phyloP scores from a whole-genome alignment of 2,888 invertebrate genomes.

The Drosophila neonasuta region DNA sequence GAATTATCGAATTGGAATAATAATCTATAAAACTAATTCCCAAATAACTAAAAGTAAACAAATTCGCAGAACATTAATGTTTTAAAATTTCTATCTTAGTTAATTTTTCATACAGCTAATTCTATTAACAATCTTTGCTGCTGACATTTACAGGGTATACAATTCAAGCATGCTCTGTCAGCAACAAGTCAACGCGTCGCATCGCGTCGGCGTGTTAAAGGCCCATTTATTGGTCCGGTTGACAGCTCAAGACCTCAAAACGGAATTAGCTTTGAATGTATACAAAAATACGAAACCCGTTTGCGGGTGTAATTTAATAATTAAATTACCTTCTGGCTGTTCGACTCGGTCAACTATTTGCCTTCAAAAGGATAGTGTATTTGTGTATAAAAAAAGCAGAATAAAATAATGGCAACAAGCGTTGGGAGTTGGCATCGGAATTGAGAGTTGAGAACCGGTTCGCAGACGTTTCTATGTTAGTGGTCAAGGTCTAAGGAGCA shows the following conservation, averaged over 20 bases:
- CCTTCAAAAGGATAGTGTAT: constrained; percentile 12
- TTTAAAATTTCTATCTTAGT: too few relatives aligned
- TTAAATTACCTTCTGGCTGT: constrained; percentile 48
- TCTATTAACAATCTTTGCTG: too few relatives aligned
- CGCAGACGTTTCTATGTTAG: constrained; percentile 77
- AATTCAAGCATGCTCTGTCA: constrained; percentile 29
- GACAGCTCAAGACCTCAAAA: constrained; percentile 52
- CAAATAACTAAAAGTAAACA: too few relatives aligned
- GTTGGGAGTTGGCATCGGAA: constrained; percentile 9
- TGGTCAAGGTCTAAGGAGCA: constrained; percentile 82
- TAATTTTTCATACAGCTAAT: too few relatives aligned
- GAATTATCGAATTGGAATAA: too few relatives aligned
- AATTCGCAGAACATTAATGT: too few relatives aligned
- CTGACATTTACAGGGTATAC: constrained; percentile 1
- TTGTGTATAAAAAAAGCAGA: background rate
- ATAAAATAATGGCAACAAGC: constrained; percentile 21
- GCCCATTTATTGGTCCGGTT: constrained; percentile 52
- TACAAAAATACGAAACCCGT: constrained; percentile 23
- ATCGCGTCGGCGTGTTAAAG: constrained; percentile 36
- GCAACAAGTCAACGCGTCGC: constrained; percentile 43
- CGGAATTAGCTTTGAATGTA: constrained; percentile 23
- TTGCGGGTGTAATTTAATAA: constrained; percentile 61
- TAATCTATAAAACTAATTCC: too few relatives aligned
- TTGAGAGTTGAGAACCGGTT: constrained; percentile 43
- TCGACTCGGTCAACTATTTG: constrained; percentile 40